phyloP scores from a whole-genome alignment of 2,888 invertebrate genomes.

The Myathropa florea region DNA sequence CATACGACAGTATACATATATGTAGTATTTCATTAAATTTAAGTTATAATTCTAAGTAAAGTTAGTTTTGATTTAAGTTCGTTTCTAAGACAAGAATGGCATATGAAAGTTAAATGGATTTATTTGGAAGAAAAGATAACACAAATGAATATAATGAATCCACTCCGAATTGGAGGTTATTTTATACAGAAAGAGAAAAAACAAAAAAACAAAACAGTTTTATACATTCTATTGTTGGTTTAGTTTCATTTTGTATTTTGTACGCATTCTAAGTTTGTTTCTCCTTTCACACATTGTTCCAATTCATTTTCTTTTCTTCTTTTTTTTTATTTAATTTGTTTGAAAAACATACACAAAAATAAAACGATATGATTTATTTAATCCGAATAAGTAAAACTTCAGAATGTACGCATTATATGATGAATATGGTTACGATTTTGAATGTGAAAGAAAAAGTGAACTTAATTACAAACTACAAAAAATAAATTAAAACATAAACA shows the following conservation, averaged over 20 bases:
- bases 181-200: conserved; percentile 38
- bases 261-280: conserved; percentile 11
- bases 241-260: conserved; percentile 12
- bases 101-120: not conserved
- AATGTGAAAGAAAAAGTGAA: conserved; percentile 67
- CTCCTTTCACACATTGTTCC: conserved; percentile 37
- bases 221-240: conserved; percentile 58
- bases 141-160: not conserved
- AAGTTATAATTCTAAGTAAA: conserved; percentile 41
- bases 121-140: not conserved
- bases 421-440: conserved; percentile 60
- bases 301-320: conserved; percentile 21
- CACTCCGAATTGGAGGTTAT: conserved; percentile 42
- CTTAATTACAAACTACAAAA: conserved; percentile 66
- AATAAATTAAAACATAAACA: conserved; percentile 66
- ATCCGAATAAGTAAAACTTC: conserved; percentile 4
- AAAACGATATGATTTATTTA: not conserved
- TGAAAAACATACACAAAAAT: not conserved
- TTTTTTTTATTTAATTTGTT: conserved; percentile 37
- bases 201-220: not conserved
- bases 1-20: conserved; percentile 10
- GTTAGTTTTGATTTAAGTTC: conserved; percentile 46
- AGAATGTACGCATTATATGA: conserved; percentile 19
- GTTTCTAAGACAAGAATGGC: conserved; percentile 35
- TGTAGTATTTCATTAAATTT: conserved; percentile 38